Evolutionary conservation across 2,888 invertebrate genomes (phyloP).

Genomic region (Latheticus oryzae): DNA sequence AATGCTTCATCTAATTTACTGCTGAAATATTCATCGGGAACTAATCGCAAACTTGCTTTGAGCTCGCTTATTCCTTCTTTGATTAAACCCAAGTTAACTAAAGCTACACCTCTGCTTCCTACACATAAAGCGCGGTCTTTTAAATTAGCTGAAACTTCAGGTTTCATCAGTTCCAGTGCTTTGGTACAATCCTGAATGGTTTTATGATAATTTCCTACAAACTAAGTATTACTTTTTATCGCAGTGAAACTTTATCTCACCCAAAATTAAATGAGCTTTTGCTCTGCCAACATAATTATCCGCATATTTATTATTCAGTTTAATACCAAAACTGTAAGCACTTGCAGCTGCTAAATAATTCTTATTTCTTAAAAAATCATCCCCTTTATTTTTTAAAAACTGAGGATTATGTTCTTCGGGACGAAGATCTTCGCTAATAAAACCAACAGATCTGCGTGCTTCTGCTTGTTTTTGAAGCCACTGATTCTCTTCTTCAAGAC

Average conservation of each 20-base stretch:
- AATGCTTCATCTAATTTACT: constrained; percentile 11
- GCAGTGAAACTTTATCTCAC: constrained; percentile 43
- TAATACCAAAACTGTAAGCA: constrained; percentile 83
- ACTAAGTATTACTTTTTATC: constrained; percentile 11
- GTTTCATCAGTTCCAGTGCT: constrained; percentile 80
- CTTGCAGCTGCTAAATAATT: constrained; percentile 85
- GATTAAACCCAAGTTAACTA: constrained; percentile 76
- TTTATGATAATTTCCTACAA: constrained; percentile 76
- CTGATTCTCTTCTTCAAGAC: constrained; percentile 77
- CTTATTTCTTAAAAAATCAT: constrained; percentile 78
- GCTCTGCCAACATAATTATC: constrained; percentile 82
- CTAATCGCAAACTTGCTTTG: constrained; percentile 76
- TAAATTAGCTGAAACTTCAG: constrained; percentile 78
- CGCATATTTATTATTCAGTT: constrained; percentile 77
- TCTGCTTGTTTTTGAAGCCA: constrained; percentile 84
- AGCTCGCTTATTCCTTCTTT: constrained; percentile 80
- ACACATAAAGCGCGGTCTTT: constrained; percentile 79
- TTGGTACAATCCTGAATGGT: constrained; percentile 70
- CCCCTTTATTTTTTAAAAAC: constrained; percentile 85
- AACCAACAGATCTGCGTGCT: constrained; percentile 77
- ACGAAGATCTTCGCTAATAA: constrained; percentile 77
- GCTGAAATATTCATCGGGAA: constrained; percentile 71
- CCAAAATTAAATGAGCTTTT: constrained; percentile 78
- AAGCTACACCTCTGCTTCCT: constrained; percentile 79
- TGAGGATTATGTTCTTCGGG: constrained; percentile 86